Evolutionary conservation across 2,888 invertebrate species (phyloP).

Genomic region (Heliconius charithonia): DNA sequence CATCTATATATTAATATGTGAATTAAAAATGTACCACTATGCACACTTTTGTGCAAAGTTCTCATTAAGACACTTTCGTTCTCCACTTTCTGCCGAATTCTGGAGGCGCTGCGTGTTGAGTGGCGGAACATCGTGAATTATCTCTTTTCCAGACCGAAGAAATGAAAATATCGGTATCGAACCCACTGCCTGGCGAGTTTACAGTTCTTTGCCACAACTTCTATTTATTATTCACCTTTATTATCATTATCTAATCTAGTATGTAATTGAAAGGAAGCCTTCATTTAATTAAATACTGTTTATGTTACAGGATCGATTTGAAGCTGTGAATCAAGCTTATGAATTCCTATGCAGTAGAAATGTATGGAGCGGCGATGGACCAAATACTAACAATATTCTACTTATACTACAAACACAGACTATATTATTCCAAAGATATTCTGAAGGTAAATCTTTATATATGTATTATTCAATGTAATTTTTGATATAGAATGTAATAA

Average conservation of each 20-base stretch:
- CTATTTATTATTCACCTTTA: too few relatives aligned
- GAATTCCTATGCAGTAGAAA: conserved; percentile 98
- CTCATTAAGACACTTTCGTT: too few relatives aligned
- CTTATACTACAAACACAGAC: conserved; percentile 96
- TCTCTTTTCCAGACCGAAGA: too few relatives aligned
- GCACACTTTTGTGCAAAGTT: too few relatives aligned
- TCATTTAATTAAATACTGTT: background rate
- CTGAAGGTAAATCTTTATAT: conserved; percentile 86
- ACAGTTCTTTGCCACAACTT: too few relatives aligned
- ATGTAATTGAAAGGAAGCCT: background rate
- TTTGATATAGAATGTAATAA: background rate
- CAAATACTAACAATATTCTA: conserved; percentile 97
- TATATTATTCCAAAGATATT: conserved; percentile 95
- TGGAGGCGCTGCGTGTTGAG: too few relatives aligned
- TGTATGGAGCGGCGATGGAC: conserved; percentile 93
- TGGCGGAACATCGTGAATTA: too few relatives aligned
- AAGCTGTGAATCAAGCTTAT: conserved; percentile 98
- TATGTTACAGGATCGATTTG: conserved; percentile 91
- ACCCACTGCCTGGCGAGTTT: too few relatives aligned
- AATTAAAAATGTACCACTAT: too few relatives aligned
- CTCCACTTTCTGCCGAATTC: too few relatives aligned
- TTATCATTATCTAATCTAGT: background rate
- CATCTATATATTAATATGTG: too few relatives aligned
- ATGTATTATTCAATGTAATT: background rate
- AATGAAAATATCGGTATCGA: too few relatives aligned